phyloP scores from a whole-genome alignment of 2,888 invertebrate species.

The Hermodice carunculata region DNA sequence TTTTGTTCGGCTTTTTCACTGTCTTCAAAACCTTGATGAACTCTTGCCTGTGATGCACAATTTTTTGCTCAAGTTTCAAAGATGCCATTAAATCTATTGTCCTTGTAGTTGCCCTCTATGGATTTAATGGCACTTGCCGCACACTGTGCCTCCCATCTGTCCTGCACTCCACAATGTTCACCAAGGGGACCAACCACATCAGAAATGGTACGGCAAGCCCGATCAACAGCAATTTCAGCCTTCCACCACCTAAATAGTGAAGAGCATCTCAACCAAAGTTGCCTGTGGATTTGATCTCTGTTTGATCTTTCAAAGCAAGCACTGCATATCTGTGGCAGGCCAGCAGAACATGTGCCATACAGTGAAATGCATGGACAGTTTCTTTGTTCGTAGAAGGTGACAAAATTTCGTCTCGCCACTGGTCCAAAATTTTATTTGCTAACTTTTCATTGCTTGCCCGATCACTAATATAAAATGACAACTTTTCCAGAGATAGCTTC shows the following conservation, averaged over 20 bases:
- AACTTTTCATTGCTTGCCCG: conserved; percentile 8
- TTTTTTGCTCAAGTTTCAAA: conserved; percentile 8
- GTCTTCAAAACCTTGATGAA: neutral
- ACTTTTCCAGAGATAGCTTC: too few species aligned
- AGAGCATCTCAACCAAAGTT: neutral
- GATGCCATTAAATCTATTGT: conserved; percentile 6
- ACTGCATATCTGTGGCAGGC: conserved; percentile 4
- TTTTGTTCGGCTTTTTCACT: neutral
- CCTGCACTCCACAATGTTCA: neutral
- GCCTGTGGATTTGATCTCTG: neutral
- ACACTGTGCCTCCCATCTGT: conserved; percentile 3
- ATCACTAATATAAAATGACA: conserved; percentile 2
- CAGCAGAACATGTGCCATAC: conserved; percentile 9
- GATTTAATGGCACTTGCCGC: neutral
- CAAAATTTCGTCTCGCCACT: neutral
- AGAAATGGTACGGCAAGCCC: neutral
- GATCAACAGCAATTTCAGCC: neutral
- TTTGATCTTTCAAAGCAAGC: neutral
- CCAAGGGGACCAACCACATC: neutral
- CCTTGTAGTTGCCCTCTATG: neutral
- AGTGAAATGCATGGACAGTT: neutral
- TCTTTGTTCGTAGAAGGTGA: neutral
- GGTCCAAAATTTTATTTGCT: neutral
- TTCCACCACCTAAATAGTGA: neutral
- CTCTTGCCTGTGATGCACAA: neutral